Evolutionary conservation across 1,140 invertebrate genomes (phyloP), one percentile per base, ranked within the genome.

Genomic region (Zaprionus ornatus): DNA sequence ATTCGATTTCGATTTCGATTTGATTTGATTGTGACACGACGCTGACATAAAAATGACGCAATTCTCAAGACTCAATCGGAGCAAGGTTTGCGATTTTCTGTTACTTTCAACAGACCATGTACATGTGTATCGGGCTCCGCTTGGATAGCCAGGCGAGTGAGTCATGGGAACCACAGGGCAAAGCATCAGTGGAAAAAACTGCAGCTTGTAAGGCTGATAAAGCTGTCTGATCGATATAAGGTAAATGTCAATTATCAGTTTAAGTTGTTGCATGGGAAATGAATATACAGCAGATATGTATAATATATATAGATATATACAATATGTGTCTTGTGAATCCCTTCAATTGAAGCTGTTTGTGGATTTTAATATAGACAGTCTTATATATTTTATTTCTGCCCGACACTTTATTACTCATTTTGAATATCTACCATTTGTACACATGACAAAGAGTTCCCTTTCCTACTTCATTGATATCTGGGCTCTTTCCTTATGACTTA

Each of bases 11-110:
- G 37, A 40, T n/a, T 66, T 57, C 64, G 42, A 66, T 79, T 66
- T 64, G 72, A 80, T 77, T 90, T 84, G 84, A 90, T 90, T 90
- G 85, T 88, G 80, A 90, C 81, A 84, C 85, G 79, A 84, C 74
- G 76, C 75, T 85, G 85, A 82, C 85, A 79, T 79, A 78, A 71
- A 71, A 85, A 80, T 90, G 85, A 90, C 84, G 85, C 85, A 87
- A 87, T 83, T 50, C 59, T 59, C 65, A 70, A 62, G 67, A 66
- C 64, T 74, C 71, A 65, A 56, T 65, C 55, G 25, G 50, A 54
- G 25, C 73, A 79, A 79, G 73, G 77, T 72, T 76, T 56, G 32
- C 55, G 25, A 23, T 64, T 60, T 74, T 45, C 40, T 9, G 40
- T 45, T 52, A 66, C 73, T 75, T 76, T 79, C 76, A 79, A 25